These are phyloP conservation scores for Parascotia fuliginaria DNA, from an alignment of 2,888 invertebrate species.

Conservation along the genomic window DNA sequence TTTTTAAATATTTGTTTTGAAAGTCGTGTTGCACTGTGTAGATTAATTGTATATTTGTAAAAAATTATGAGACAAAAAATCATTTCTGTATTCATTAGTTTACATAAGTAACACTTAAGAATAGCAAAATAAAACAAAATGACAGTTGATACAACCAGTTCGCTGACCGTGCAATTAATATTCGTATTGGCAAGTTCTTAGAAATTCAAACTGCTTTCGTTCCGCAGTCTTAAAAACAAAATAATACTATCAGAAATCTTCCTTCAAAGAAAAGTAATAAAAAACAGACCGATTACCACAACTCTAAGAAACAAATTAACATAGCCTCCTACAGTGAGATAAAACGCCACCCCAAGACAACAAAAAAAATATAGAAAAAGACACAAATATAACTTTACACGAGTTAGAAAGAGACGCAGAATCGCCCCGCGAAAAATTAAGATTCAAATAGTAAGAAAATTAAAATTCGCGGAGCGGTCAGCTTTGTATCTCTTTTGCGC, in stretches of 20 bases:
- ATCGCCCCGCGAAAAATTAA: constrained; percentile 81
- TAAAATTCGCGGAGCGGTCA: constrained; percentile 84
- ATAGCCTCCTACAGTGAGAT: constrained; percentile 52
- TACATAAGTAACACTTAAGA: too few species aligned
- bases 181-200: background rate
- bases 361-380: constrained; percentile 67
- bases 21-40: too few species aligned
- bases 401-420: constrained; percentile 56
- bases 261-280: constrained; percentile 41
- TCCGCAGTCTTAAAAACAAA: background rate
- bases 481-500: constrained; percentile 57
- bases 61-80: too few species aligned
- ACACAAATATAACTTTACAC: constrained; percentile 42
- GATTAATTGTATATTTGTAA: too few species aligned
- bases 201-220: background rate
- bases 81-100: too few species aligned
- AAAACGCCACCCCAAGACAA: constrained; percentile 47
- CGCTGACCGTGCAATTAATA: too few species aligned
- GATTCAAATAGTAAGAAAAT: constrained; percentile 86
- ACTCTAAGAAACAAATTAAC: constrained; percentile 62
- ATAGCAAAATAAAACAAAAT: too few species aligned
- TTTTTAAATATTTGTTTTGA: too few species aligned
- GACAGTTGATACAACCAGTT: too few species aligned
- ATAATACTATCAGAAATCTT: constrained; percentile 23
- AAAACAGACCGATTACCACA: constrained; percentile 47